These are phyloP conservation scores for Crematogaster levior DNA, from an alignment of 2,888 invertebrate species.

Conservation along the genomic window DNA sequence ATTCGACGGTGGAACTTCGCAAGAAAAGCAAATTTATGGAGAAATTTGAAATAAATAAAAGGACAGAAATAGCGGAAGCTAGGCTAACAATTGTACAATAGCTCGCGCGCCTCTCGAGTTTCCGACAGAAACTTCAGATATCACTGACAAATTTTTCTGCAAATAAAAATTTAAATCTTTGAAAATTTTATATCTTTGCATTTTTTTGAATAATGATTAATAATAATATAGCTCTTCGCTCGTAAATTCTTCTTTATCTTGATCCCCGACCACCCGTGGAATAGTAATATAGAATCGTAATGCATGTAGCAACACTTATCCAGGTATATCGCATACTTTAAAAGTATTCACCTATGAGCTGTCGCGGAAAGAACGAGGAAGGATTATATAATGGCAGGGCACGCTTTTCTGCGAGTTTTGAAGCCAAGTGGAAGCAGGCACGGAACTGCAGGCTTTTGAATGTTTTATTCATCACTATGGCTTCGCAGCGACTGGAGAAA, in stretches of 20 bases:
- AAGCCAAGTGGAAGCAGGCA: constrained; percentile 48
- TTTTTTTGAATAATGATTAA: not conserved
- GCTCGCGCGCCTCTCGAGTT: not conserved
- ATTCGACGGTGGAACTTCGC: constrained; percentile 43
- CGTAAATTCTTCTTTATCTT: not conserved
- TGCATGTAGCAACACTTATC: constrained; percentile 18
- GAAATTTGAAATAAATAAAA: constrained; percentile 19
- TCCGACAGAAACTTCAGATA: not conserved
- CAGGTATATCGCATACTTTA: constrained; percentile 26
- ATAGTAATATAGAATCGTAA: not conserved
- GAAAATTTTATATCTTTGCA: not conserved
- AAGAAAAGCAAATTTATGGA: not conserved
- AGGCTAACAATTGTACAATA: not conserved
- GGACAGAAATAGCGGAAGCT: not conserved
- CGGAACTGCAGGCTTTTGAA: constrained; percentile 44
- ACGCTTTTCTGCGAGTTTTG: constrained; percentile 50
- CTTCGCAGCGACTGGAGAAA: constrained; percentile 53
- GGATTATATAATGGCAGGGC: constrained; percentile 53
- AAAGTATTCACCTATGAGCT: constrained; percentile 37
- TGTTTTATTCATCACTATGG: constrained; percentile 54
- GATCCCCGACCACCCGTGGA: not conserved
- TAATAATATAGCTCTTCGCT: not conserved
- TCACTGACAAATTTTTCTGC: not conserved
- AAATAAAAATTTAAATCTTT: not conserved
- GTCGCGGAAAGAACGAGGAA: constrained; percentile 24